Conservation (phyloP, 2,888 invertebrate species). For the Pseudeuparius sepicola region DNA sequence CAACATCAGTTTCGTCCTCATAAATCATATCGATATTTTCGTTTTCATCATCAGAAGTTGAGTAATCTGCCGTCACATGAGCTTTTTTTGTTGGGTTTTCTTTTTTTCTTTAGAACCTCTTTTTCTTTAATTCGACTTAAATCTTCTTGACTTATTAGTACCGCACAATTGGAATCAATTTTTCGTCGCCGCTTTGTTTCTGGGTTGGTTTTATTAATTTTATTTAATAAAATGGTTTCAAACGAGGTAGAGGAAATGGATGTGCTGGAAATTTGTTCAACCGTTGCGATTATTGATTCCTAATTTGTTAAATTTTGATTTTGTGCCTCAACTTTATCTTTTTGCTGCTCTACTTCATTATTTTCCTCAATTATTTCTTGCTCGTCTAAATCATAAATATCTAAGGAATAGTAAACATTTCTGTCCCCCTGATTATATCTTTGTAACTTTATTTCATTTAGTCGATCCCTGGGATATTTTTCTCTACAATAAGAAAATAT, state of each 20-base stretch:
- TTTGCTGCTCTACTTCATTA: no score
- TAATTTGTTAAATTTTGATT: constrained; percentile 1
- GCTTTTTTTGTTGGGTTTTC: constrained; percentile 7
- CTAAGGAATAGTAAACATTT: constrained; percentile 5
- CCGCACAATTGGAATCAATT: constrained; percentile 9
- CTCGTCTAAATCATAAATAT: constrained; percentile 7
- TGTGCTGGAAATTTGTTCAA: constrained; percentile 6
- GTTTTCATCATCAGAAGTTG: constrained; percentile 2
- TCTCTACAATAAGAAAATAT: constrained; percentile 12
- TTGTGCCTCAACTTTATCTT: constrained; percentile 2
- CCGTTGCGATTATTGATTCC: no score
- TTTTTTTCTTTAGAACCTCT: constrained; percentile 6
- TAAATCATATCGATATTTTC: no score
- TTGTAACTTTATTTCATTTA: constrained; percentile 11
- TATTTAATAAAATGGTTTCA: constrained; percentile 11
- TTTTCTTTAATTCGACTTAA: constrained; percentile 10
- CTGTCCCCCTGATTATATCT: constrained; percentile 6
- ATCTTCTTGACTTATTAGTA: constrained; percentile 11
- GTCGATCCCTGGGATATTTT: constrained; percentile 14
- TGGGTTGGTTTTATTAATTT: constrained; percentile 11
- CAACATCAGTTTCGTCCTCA: constrained; percentile 13
- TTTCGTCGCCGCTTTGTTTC: constrained; percentile 9
- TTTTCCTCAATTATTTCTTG: neutral
- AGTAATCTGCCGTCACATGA: constrained; percentile 3
- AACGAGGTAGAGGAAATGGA: constrained; percentile 12